Evolutionary conservation across 2,797 vertebrate genomes (phyloP).

Genomic region (Salmo trutta): DNA sequence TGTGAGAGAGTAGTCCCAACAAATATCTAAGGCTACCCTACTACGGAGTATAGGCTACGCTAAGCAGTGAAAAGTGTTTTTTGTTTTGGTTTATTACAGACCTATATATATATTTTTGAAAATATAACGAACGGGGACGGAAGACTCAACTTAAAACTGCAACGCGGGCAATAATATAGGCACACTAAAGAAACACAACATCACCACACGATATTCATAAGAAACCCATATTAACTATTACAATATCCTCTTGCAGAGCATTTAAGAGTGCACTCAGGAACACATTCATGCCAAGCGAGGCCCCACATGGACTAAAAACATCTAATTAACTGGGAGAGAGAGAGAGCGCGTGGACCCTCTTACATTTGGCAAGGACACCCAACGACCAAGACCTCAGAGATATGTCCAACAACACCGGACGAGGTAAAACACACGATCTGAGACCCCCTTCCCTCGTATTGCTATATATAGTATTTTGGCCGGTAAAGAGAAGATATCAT

Average conservation of each 20-base stretch:
- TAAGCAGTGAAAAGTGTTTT: neutral
- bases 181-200: constrained; percentile 8
- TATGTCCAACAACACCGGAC: constrained; percentile 76
- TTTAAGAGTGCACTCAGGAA: constrained; percentile 57
- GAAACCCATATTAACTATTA: constrained; percentile 52
- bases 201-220: constrained; percentile 14
- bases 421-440: constrained; percentile 75
- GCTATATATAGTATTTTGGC: neutral
- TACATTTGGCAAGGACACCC: constrained; percentile 68
- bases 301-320: constrained; percentile 65
- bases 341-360: constrained; percentile 40
- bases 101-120: neutral
- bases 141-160: neutral
- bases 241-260: constrained; percentile 69
- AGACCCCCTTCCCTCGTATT: neutral
- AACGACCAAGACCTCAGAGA: constrained; percentile 69
- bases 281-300: constrained; percentile 71
- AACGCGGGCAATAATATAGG: neutral
- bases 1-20: constrained; percentile 1
- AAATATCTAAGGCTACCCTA: neutral
- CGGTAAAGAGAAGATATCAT: neutral
- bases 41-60: neutral
- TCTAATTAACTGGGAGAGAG: constrained; percentile 61
- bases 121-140: neutral
- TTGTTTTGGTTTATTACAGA: neutral